Conservation (phyloP, 2,888 invertebrate species). For the Pyrrhia umbra region DNA sequence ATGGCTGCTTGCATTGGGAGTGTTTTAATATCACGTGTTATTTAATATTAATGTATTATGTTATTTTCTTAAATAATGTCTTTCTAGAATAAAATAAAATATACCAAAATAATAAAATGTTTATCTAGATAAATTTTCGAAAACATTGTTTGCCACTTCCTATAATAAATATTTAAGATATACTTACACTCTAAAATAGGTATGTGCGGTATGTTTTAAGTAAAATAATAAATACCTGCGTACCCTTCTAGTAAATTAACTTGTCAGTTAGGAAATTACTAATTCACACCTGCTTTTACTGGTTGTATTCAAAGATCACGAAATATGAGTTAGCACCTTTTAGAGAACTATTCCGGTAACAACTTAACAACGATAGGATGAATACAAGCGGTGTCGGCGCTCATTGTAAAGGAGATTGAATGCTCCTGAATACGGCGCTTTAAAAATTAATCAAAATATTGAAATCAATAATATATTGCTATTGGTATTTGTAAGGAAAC, state of each 20-base stretch:
- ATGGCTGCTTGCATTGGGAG: too few species aligned
- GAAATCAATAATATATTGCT: too few species aligned
- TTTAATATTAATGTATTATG: not conserved
- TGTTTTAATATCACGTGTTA: not conserved
- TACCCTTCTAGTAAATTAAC: conserved; percentile 67
- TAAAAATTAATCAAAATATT: not conserved
- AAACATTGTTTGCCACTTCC: not conserved
- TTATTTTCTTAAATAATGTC: too few species aligned
- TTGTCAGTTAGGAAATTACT: conserved; percentile 77
- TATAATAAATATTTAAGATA: conserved; percentile 18
- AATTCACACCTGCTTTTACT: conserved; percentile 81
- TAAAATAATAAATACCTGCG: conserved; percentile 53
- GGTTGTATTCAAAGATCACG: conserved; percentile 82
- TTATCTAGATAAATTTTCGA: not conserved
- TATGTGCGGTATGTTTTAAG: conserved; percentile 10
- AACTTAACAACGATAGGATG: conserved; percentile 45
- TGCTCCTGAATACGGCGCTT: not conserved
- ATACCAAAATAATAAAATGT: too few species aligned
- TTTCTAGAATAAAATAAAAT: too few species aligned
- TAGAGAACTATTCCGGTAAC: conserved; percentile 69
- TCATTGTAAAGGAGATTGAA: conserved; percentile 50
- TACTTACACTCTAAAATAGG: not conserved
- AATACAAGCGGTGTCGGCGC: conserved; percentile 20
- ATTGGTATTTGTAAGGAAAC: too few species aligned
- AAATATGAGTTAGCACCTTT: conserved; percentile 84